Evolutionary conservation across 1,140 invertebrate species (phyloP), one percentile per base, ranked within the genome.

Genomic region (Drosophila ercepeae): DNA sequence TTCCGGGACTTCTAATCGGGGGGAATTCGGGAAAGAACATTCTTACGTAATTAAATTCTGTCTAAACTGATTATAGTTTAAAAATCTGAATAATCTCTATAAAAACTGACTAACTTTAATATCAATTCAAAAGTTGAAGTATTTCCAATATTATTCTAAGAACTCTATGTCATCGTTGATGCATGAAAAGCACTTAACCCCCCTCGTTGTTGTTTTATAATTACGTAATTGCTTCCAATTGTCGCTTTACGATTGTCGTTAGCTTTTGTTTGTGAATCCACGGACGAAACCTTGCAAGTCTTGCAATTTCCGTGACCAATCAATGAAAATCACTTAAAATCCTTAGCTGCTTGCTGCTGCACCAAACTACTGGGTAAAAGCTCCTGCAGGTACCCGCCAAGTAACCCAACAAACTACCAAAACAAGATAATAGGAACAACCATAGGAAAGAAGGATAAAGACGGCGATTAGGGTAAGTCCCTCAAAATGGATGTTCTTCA

Each of bases 171-270:
- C 7, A 18, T 34, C 13, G 19, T 19, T 39, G 8, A 73, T 81
- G 81, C 81, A 84, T 86, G 81, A 84, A 84, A 84, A 86, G 73
- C 81, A 84, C 81, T 75, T 74, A 53, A 27, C 48, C 46, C 13
- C 39, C 36, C 63, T 14, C 25, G 9, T 21, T 0, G 7, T 9
- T 0, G 7, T 7, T 36, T 0, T 16, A 19, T 25, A 49, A 61
- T 64, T 51, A 61, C 13, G 32, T 32, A 51, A 65, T 21, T 44
- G 44, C 34, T 41, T 29, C 18, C 21, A 61, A 48, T 13, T 19
- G 57, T 42, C 21, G 21, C 2, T 21, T 21, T n/a, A n/a, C 6
- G 9, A 16, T 36, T 32, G 54, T 46, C 32, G 16, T 4, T 46
- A 19, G 14, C 32, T 29, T 34, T 25, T 13, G 42, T 13, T 8